Conservation (phyloP, 2,888 invertebrate genomes). For the Mellilla xanthometata region DNA sequence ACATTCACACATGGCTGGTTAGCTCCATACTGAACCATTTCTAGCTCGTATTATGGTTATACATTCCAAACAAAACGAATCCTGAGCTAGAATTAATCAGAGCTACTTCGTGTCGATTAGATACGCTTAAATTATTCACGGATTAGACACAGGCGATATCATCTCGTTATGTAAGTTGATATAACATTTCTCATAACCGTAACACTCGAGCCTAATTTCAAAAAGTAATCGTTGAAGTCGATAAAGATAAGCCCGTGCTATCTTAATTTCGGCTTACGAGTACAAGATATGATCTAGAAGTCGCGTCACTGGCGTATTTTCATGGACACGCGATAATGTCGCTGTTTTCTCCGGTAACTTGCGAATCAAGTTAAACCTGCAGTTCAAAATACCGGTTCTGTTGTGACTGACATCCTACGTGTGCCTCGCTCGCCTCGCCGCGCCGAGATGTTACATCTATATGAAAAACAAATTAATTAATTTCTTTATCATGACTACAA, state of each 20-base stretch:
- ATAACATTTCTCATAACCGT: constrained; percentile 10
- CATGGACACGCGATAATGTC: constrained; percentile 4
- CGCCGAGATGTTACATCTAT: too few relatives aligned
- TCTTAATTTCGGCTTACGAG: constrained; percentile 8
- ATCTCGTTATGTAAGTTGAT: not conserved
- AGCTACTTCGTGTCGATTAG: constrained; percentile 1
- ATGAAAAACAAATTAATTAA: too few relatives aligned
- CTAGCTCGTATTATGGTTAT: too few relatives aligned
- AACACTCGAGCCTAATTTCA: constrained; percentile 4
- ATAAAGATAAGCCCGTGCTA: constrained; percentile 12
- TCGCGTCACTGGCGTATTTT: constrained; percentile 7
- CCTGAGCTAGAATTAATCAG: too few relatives aligned
- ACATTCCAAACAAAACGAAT: too few relatives aligned
- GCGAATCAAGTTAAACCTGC: not conserved
- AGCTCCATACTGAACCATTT: too few relatives aligned
- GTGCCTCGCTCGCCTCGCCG: too few relatives aligned
- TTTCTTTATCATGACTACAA: too few relatives aligned
- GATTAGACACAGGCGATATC: not conserved
- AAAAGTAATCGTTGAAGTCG: constrained; percentile 15
- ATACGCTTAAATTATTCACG: constrained; percentile 1
- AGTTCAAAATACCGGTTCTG: not conserved
- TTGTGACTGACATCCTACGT: too few relatives aligned
- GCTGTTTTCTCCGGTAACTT: not conserved
- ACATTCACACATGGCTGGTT: too few relatives aligned
- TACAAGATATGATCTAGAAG: constrained; percentile 2